Conservation (phyloP, 2,888 invertebrate genomes). For the Drosophila fungiperda region DNA sequence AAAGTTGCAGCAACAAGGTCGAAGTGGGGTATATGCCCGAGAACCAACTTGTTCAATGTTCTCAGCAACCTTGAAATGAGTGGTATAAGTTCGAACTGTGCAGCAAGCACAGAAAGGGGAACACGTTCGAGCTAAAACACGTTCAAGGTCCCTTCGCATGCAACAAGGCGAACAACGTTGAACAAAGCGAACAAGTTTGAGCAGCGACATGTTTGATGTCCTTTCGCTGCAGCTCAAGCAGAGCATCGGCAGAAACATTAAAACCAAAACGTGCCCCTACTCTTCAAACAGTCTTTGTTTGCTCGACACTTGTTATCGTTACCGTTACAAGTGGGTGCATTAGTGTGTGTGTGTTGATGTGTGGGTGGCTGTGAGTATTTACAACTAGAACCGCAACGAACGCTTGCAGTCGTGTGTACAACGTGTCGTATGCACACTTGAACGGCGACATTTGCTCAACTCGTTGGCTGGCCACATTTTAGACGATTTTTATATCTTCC, state of each 20-base stretch:
- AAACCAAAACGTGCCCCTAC: background rate
- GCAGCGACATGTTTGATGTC: conserved; percentile 54
- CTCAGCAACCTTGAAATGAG: background rate
- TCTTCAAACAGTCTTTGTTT: conserved; percentile 50
- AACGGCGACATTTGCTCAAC: conserved; percentile 59
- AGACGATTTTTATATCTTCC: conserved; percentile 64
- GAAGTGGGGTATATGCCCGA: background rate
- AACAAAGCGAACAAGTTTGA: background rate
- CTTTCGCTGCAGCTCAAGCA: conserved; percentile 45
- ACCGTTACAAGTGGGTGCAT: conserved; percentile 12
- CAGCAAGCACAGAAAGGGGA: background rate
- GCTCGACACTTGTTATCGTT: conserved; percentile 74
- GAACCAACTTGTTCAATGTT: background rate
- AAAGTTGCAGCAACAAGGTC: background rate
- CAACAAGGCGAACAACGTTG: background rate
- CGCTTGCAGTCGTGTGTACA: conserved; percentile 50
- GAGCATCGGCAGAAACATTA: conserved; percentile 8
- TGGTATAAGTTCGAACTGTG: background rate
- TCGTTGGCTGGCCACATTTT: conserved; percentile 59
- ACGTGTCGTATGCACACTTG: conserved; percentile 78
- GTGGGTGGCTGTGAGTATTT: conserved; percentile 32
- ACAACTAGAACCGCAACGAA: conserved; percentile 41
- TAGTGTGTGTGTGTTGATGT: conserved; percentile 19
- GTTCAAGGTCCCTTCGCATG: background rate
- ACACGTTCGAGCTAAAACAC: background rate